Evolutionary conservation across 2,113 vertebrate species (phyloP).

Genomic region (Dunckerocampus dactyliophorus): DNA sequence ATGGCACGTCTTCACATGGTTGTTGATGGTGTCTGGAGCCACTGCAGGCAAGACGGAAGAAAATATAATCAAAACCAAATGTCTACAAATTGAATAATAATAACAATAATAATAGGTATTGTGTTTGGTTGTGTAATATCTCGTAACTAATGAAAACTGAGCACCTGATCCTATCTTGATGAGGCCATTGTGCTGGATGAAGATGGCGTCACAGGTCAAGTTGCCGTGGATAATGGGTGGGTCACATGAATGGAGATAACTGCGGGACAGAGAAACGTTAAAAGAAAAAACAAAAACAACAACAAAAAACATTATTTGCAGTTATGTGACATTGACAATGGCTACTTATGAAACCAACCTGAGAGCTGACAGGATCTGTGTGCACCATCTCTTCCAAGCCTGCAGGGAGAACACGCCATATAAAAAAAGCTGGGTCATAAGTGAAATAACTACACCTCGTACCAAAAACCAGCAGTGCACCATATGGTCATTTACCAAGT

Average conservation of each 20-base stretch:
- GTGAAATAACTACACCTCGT: neutral
- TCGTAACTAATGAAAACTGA: neutral
- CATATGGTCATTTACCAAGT: neutral
- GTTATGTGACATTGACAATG: constrained; percentile 1
- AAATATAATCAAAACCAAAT: neutral
- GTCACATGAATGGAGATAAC: constrained; percentile 77
- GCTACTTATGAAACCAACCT: constrained; percentile 72
- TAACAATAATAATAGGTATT: neutral
- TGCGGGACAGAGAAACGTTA: constrained; percentile 8
- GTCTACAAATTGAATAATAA: neutral
- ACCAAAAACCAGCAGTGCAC: neutral
- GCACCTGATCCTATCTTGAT: constrained; percentile 99
- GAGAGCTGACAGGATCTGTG: constrained; percentile 95
- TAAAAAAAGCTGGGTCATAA: constrained; percentile 16
- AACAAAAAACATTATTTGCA: neutral
- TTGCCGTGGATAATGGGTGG: constrained; percentile 70
- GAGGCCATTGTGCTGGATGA: constrained; percentile 98
- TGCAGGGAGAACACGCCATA: constrained; percentile 55
- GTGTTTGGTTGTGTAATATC: too few species aligned
- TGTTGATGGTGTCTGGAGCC: constrained; percentile 97
- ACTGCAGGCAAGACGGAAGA: constrained; percentile 66
- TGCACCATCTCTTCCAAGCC: constrained; percentile 98
- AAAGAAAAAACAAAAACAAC: neutral
- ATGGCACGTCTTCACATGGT: constrained; percentile 94
- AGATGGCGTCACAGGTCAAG: constrained; percentile 97